phyloP scores from a whole-genome alignment of 1,140 invertebrate genomes.

The Drosophila yakuba region DNA sequence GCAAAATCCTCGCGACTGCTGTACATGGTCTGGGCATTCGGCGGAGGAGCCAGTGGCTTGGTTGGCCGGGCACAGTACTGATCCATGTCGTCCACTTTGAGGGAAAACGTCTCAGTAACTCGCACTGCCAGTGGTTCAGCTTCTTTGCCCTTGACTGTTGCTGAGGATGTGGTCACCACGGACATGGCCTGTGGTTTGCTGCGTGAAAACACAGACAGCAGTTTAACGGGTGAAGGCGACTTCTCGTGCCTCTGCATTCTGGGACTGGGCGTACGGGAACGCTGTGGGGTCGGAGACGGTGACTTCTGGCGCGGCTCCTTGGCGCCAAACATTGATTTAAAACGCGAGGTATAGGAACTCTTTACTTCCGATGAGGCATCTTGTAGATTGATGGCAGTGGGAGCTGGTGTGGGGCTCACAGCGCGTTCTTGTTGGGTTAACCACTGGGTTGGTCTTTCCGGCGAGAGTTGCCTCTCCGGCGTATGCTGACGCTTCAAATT shows the following conservation, averaged over 20 bases:
- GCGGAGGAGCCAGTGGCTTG: constrained; percentile 51
- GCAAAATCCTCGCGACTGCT: constrained; percentile 78
- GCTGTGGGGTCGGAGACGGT: constrained; percentile 52
- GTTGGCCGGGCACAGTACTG: constrained; percentile 66
- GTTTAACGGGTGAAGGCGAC: constrained; percentile 61
- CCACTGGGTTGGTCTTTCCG: constrained; percentile 53
- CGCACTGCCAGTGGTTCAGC: constrained; percentile 69
- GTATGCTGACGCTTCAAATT: constrained; percentile 73
- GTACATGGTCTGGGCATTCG: constrained; percentile 64
- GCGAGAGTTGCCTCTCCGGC: constrained; percentile 62
- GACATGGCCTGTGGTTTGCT: constrained; percentile 62
- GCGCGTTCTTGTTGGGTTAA: constrained; percentile 11
- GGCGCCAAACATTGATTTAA: constrained; percentile 72
- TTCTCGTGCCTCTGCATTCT: constrained; percentile 55
- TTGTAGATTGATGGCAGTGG: constrained; percentile 32
- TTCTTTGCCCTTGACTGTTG: constrained; percentile 62
- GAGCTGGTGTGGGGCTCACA: constrained; percentile 4
- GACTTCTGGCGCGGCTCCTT: constrained; percentile 60
- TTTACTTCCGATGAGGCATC: constrained; percentile 64
- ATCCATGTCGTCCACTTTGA: constrained; percentile 84
- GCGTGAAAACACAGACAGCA: constrained; percentile 63
- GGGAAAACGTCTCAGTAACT: constrained; percentile 77
- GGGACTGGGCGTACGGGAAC: constrained; percentile 49
- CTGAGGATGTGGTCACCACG: constrained; percentile 49
- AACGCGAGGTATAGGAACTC: constrained; percentile 65